These are phyloP conservation scores for Onthophagus sagittarius DNA, from an alignment of 2,888 invertebrate species.

Conservation along the genomic window DNA sequence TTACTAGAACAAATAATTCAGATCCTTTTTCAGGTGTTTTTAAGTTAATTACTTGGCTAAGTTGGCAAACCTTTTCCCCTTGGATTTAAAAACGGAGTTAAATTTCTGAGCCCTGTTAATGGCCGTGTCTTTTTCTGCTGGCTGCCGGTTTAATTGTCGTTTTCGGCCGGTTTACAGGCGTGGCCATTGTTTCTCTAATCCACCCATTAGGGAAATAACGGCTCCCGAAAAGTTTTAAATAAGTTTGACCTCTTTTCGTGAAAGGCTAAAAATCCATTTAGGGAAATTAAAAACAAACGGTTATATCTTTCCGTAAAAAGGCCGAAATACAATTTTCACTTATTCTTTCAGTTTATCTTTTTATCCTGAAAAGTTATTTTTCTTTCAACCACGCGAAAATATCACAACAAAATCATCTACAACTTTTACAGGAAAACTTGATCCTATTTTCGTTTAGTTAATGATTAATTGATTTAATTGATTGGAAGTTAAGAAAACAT, in stretches of 20 bases:
- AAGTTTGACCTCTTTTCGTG: not conserved
- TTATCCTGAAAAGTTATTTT: not conserved
- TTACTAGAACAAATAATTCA: not conserved
- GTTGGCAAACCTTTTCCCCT: not conserved
- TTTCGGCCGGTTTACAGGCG: not conserved
- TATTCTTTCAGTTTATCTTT: not conserved
- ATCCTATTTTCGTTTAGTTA: too few relatives aligned
- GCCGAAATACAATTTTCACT: not conserved
- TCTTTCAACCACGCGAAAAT: too few relatives aligned
- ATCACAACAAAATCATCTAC: too few relatives aligned
- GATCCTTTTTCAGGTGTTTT: not conserved
- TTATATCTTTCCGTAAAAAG: not conserved
- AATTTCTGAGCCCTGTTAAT: not conserved
- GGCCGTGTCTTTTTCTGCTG: not conserved
- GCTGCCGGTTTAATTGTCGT: not conserved
- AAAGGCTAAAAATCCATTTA: not conserved
- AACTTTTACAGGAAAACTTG: too few relatives aligned
- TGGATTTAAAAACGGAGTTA: not conserved
- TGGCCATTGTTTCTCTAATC: not conserved
- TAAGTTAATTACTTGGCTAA: not conserved
- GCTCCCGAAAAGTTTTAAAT: not conserved
- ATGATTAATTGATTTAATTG: too few relatives aligned
- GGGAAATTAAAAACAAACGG: not conserved
- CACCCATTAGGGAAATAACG: not conserved
- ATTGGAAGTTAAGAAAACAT: too few relatives aligned